These are phyloP conservation scores for Grantiella picta DNA, from an alignment of 2,113 vertebrate genomes.

Conservation along the genomic window DNA sequence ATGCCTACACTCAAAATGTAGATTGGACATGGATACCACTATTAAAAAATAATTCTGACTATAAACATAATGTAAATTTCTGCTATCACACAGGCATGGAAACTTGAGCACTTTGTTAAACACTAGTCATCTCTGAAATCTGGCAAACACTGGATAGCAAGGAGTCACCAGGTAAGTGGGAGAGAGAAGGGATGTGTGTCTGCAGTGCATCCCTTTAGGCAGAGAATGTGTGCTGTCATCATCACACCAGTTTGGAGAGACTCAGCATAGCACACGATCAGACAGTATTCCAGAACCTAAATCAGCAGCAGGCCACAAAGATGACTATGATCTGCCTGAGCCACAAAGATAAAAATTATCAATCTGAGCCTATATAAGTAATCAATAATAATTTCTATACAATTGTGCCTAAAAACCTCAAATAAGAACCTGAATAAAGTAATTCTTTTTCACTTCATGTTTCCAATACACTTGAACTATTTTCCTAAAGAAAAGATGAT, in stretches of 20 bases:
- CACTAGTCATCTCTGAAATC: not conserved
- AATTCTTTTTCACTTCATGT: not conserved
- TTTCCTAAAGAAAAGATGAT: not conserved
- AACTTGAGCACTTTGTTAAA: not conserved
- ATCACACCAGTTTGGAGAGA: not conserved
- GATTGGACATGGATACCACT: not conserved
- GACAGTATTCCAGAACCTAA: not conserved
- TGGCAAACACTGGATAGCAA: not conserved
- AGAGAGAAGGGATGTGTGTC: not conserved
- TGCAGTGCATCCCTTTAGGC: not conserved
- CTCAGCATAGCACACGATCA: not conserved
- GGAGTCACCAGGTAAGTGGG: not conserved
- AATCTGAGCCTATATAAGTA: not conserved
- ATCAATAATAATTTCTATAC: not conserved
- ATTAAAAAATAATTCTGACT: not conserved
- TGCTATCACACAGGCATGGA: not conserved
- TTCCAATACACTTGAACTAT: not conserved
- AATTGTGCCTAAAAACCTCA: not conserved
- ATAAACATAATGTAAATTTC: not conserved
- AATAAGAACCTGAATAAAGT: not conserved
- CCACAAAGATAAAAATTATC: not conserved
- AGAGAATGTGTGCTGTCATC: not conserved
- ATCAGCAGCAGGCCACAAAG: not conserved
- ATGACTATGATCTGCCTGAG: not conserved
- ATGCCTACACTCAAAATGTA: not conserved